Base-by-base conservation (phyloP, 2,113 vertebrate species). In the Neotoma lepida region DNA sequence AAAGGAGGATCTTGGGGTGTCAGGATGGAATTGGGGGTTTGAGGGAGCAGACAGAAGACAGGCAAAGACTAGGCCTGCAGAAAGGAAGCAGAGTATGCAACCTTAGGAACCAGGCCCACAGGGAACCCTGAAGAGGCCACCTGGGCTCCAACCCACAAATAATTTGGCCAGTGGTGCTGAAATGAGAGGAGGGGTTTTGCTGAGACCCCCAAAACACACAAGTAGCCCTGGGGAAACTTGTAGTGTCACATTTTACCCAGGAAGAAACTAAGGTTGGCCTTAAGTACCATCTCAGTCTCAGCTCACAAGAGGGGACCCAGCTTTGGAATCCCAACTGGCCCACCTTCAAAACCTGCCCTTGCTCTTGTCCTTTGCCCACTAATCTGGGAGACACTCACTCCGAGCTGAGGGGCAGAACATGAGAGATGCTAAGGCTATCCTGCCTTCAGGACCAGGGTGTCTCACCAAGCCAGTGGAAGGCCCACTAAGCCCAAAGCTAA, bases 261-360 rank as follows among this genome's bases (percentile, higher is more conserved):
- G 68, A 70, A 73, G 64, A 88, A 76, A 88, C 51, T 26, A 61
- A 35, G 64, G 39, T 54, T 18, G 2, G n/a, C 9, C 78, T 61
- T 88, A 76, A 80, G 28, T 7, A 51, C 58, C 10, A 24, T 9
- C 39, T 44, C 81, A 22, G 61, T 44, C 89, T 86, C 95, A 44
- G 20, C 26, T 68, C 63, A 17, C 61, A 76, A 39, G 70, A 84
- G 44, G 46, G 41, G 70, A 78, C 2, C 6, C 6, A 46, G 82
- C 70, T 18, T 68, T 81, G 86, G 76, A 78, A 54, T 9, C 26
- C 84, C 41, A 49, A 7, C 1, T 84, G 46, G 30, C n/a, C 91
- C 73, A 35, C 39, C 92, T 94, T 64, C 88, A 88, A 66, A 94
- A 49, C 85, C 89, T 17, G 58, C 14, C 63, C 81, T 68, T 41